Conservation (phyloP, 30 jellyfish, hydroid and myxozoan species). For the Catostylus mosaicus region DNA sequence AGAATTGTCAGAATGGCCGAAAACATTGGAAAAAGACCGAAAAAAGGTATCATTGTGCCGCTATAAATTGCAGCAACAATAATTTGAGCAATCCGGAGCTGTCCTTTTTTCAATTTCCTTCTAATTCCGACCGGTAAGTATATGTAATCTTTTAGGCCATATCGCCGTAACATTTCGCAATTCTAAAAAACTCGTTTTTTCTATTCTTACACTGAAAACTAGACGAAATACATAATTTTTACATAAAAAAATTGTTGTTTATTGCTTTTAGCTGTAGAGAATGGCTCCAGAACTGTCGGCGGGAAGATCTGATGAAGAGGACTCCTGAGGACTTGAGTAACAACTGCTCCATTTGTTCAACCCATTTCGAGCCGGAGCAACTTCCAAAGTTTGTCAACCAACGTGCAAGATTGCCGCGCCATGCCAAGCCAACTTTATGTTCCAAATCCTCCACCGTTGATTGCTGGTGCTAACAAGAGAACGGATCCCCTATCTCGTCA, state of each 20-base stretch:
- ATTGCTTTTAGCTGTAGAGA: background rate
- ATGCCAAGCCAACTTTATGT: constrained; percentile 21
- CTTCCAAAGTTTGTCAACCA: constrained; percentile 16
- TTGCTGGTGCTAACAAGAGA: constrained; percentile 22
- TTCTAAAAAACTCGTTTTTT: background rate
- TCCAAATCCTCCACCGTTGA: constrained; percentile 13
- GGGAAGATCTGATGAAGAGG: background rate
- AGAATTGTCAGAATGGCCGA: constrained; percentile 6
- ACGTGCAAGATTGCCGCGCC: background rate
- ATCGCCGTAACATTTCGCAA: background rate
- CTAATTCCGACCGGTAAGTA: background rate
- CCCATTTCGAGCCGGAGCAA: background rate
- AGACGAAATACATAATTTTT: background rate
- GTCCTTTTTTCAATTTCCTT: constrained; percentile 2
- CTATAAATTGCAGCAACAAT: constrained; percentile 2
- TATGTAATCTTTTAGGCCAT: background rate
- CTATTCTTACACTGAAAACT: background rate
- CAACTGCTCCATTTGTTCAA: constrained; percentile 6
- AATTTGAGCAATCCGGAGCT: constrained; percentile 1
- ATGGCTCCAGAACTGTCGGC: too few relatives aligned
- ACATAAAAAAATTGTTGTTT: background rate
- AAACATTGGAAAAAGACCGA: background rate
- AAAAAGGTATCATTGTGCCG: constrained; percentile 1
- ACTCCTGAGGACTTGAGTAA: constrained; percentile 31
- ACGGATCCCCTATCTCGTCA: background rate